Percentiles rank a stretch among this genome's conserved stretches.
phyloP scores from a whole-genome alignment of 2,888 invertebrate genomes.

The Halocaridina rubra region DNA sequence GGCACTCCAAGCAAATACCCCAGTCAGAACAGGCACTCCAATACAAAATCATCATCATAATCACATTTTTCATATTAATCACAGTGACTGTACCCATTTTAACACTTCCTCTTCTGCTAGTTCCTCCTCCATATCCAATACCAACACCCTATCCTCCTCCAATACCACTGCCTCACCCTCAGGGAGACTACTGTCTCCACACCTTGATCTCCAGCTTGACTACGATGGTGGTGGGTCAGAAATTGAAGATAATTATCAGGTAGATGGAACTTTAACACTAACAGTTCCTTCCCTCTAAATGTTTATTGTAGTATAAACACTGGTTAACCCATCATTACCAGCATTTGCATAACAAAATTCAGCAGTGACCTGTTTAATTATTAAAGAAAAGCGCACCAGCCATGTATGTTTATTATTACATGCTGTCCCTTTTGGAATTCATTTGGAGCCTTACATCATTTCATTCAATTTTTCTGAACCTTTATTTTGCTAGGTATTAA shows the following conservation, averaged over 20 bases:
- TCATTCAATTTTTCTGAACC: too few relatives aligned
- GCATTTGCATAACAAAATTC: too few relatives aligned
- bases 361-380: too few relatives aligned
- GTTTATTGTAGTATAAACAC: too few relatives aligned
- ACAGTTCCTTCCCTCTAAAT: background rate
- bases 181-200: background rate
- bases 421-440: too few relatives aligned
- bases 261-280: background rate
- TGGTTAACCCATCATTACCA: too few relatives aligned
- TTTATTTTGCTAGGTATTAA: too few relatives aligned
- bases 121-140: background rate
- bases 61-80: background rate
- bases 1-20: background rate
- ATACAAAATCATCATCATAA: background rate
- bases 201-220: background rate
- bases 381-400: too few relatives aligned
- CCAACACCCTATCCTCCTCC: background rate
- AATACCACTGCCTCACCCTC: background rate
- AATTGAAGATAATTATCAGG: background rate
- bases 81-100: background rate
- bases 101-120: background rate
- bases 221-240: background rate
- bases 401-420: too few relatives aligned
- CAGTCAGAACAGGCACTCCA: too few relatives aligned
- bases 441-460: too few relatives aligned